A percentile compares a stretch with the other conserved stretches of the same genome.
phyloP scores from a whole-genome alignment of 2,888 invertebrate species.

The Platycheirus rosarum region DNA sequence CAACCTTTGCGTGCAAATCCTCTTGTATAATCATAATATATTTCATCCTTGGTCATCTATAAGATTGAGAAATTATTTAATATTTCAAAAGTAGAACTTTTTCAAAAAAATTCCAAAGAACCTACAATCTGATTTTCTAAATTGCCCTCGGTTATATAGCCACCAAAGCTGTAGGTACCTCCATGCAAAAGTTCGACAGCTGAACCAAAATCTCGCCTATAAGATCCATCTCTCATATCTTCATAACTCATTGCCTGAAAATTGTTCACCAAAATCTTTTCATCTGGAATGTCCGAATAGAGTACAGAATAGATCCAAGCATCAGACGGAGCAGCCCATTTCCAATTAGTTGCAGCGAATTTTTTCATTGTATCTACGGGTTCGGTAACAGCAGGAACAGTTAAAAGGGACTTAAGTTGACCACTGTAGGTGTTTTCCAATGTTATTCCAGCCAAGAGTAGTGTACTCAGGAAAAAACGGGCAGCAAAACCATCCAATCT shows the following conservation, averaged over 20 bases:
- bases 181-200: slow-evolving; percentile 79
- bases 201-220: slow-evolving; percentile 78
- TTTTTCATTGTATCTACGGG: slow-evolving; percentile 80
- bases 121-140: slow-evolving; percentile 79
- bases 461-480: slow-evolving; percentile 78
- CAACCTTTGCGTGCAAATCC: slow-evolving; percentile 80
- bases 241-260: slow-evolving; percentile 78
- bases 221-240: slow-evolving; percentile 78
- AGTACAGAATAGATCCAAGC: slow-evolving; percentile 79
- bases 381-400: slow-evolving; percentile 78
- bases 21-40: slow-evolving; percentile 81
- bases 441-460: slow-evolving; percentile 80
- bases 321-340: slow-evolving; percentile 80
- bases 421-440: slow-evolving; percentile 81
- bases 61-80: not conserved
- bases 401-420: slow-evolving; percentile 80
- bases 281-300: slow-evolving; percentile 77
- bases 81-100: too few relatives aligned
- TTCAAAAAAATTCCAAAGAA: not conserved
- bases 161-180: slow-evolving; percentile 78
- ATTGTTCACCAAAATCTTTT: slow-evolving; percentile 77
- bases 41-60: slow-evolving; percentile 79
- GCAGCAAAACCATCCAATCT: slow-evolving; percentile 78
- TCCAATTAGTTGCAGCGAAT: slow-evolving; percentile 78
- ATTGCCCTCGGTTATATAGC: slow-evolving; percentile 78